phyloP scores from a whole-genome alignment of 2,113 vertebrate species.

The Oncorhynchus gorbuscha region DNA sequence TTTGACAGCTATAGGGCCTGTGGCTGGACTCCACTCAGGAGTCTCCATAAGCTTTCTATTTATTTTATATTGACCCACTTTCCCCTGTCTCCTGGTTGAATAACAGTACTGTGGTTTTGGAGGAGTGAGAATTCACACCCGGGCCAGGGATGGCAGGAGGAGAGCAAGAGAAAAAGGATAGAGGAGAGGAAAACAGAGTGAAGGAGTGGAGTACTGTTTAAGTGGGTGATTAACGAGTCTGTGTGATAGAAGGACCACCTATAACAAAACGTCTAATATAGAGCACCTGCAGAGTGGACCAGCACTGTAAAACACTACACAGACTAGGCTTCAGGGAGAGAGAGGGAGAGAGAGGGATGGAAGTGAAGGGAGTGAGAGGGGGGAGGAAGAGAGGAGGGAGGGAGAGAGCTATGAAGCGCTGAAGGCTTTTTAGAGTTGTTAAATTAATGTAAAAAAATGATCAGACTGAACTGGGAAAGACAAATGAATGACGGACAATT shows the following conservation, averaged over 20 bases:
- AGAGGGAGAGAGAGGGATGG: background rate
- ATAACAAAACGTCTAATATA: constrained; percentile 67
- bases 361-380: too few species aligned
- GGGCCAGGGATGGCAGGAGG: constrained; percentile 33
- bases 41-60: constrained; percentile 61
- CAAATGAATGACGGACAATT: background rate
- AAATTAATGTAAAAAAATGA: background rate
- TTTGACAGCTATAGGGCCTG: constrained; percentile 31
- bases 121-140: constrained; percentile 59
- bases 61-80: constrained; percentile 45
- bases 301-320: constrained; percentile 37
- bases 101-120: constrained; percentile 42
- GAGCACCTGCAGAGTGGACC: constrained; percentile 57
- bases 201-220: constrained; percentile 39
- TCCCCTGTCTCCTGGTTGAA: constrained; percentile 42
- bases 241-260: constrained; percentile 59
- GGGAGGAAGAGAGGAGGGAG: background rate
- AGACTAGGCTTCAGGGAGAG: constrained; percentile 24
- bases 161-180: too few species aligned
- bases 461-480: background rate
- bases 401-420: background rate
- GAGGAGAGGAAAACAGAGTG: background rate
- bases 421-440: background rate
- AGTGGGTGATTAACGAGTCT: constrained; percentile 66
- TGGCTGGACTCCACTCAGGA: constrained; percentile 46